Evolutionary conservation across 1,140 invertebrate species (phyloP), one percentile per base, ranked within the genome.

Genomic region (Zaprionus vittiger): DNA sequence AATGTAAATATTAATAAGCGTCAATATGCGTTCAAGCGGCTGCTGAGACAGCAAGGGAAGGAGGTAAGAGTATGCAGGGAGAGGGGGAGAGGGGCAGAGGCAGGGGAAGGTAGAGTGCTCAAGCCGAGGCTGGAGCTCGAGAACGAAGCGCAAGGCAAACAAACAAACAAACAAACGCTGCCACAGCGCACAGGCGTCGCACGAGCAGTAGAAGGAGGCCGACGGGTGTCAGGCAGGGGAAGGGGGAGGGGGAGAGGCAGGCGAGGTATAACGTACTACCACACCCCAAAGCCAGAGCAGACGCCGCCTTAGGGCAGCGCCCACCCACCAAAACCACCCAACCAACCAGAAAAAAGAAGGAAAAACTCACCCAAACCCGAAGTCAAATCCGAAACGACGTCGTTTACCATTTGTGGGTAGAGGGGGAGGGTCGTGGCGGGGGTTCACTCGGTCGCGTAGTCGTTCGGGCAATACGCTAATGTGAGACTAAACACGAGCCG

Each of bases 1-100:
- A 91, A 89, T 91, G 89, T 89, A 91, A 91, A 91, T 91, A 91
- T 91, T 91, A 89, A 91, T 91, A 91, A 91, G 89, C 87, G 81
- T 84, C 89, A 91, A 91, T 87, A 91, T 84, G 87, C 76, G 76
- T 81, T 87, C 84, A 79, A 70, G 70, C 73, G 70, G 11, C 61
- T 6, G 37, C 17, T 47, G 59, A 54, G 44, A 38, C 17, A 17
- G 37, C 15, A 37, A 31, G 26, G 17, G 41, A 7, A 17, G 6
- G 12, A 44, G 60, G 4, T 9, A 31, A 0, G 9, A 31, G 31
- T 9, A 31, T 1, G 0, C 31, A 31, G 31, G 26, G 20, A 34
- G 31, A 54, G 44, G 24, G 20, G 52, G 28, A 56, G 22, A 12
- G 24, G 20, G 15, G 22, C 22, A 20, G 15, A n/a, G 38, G 49